Evolutionary conservation across 2,113 vertebrate genomes (phyloP), one percentile per base, ranked within the genome.

Genomic region (Galbula dea): DNA sequence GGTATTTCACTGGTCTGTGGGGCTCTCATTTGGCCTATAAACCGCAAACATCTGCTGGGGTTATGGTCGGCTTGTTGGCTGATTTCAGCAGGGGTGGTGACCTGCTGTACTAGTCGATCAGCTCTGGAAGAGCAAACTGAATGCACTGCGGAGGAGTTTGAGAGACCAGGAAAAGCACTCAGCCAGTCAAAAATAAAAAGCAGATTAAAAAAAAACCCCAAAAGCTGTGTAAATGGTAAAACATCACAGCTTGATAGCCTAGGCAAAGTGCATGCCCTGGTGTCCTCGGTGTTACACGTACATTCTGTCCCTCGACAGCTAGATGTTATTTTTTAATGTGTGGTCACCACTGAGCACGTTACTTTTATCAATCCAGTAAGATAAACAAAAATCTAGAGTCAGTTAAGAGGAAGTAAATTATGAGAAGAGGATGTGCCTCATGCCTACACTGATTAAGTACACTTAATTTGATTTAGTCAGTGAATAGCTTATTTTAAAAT

Each of bases 31-130:
- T 98, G 97, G 97, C 96, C 94, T 89, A 75, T 93, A 95, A 97
- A 97, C 89, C 19, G 15, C 96, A 97, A 97, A 97, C 97, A 97
- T 97, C 97, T 98, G 98, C 94, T 95, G 94, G 90, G 94, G 96
- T 96, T 96, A 97, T 96, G 97, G 92, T 95, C 80, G 96, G 95
- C 96, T 96, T 81, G 95, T 77, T 97, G 95, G 95, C 93, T 94
- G 94, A 83, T 90, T 89, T 93, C 83, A 61, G 95, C 88, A 93
- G 69, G 39, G 82, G 93, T 93, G 94, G 87, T 79, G 94, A 85
- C 80, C 87, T 92, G 78, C 90, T 85, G 76, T 72, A 66, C 22
- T 14, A 55, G 66, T 66, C 51, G 30, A 77, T 92, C 34, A 54
- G 79, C 88, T 96, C 83, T 74, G 62, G 94, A 94, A 87, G 69